phyloP scores from a whole-genome alignment of 35 echinoderm and acorn worm species.

The Apostichopus parvimensis region DNA sequence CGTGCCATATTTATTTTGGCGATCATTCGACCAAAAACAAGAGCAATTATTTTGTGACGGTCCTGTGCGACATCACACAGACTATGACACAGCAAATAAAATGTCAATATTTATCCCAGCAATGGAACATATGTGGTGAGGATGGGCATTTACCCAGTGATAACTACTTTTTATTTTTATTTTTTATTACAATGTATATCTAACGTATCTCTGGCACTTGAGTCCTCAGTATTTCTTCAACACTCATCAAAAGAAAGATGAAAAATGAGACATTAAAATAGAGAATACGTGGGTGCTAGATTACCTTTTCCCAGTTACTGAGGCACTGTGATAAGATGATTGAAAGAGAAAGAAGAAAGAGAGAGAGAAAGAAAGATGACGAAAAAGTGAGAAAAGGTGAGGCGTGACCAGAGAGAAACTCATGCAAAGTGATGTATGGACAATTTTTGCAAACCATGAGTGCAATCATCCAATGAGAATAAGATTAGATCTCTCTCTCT shows the following conservation, averaged over 20 bases:
- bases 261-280: slow-evolving; percentile 38
- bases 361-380: slow-evolving; percentile 16
- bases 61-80: too few species aligned
- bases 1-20: too few species aligned
- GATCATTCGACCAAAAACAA: too few species aligned
- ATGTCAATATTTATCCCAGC: too few species aligned
- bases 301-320: slow-evolving; percentile 99
- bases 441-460: slow-evolving; percentile 14
- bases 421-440: slow-evolving; percentile 61
- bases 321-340: slow-evolving; percentile 85
- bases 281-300: slow-evolving; percentile 29
- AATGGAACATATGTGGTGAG: too few species aligned
- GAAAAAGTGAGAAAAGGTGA: slow-evolving; percentile 4
- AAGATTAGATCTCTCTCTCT: neutral
- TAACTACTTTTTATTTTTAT: too few species aligned
- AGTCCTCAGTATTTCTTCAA: too few species aligned
- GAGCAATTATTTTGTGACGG: too few species aligned
- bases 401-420: slow-evolving; percentile 34
- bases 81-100: too few species aligned
- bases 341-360: slow-evolving; percentile 39
- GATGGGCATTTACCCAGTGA: too few species aligned
- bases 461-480: slow-evolving; percentile 25
- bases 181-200: too few species aligned
- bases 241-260: slow-evolving; percentile 44
- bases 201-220: too few species aligned